These are phyloP conservation scores for Penaeus chinensis DNA, from an alignment of 1,140 invertebrate genomes.

Conservation along the genomic window DNA sequence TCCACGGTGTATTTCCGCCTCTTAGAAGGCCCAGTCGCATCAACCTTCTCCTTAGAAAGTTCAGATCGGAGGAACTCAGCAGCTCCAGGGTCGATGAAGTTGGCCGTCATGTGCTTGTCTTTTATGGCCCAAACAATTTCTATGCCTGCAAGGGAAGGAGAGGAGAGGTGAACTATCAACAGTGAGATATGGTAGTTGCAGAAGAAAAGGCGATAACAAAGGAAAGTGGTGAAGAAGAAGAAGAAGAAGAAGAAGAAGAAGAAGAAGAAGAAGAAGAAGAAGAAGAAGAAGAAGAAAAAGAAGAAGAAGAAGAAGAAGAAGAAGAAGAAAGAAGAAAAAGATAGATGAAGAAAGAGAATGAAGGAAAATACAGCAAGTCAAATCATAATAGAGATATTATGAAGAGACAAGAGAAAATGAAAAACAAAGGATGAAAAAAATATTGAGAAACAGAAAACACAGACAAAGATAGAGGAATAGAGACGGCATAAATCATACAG, in stretches of 20 bases:
- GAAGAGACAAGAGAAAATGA: too few species aligned
- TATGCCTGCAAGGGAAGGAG: conserved; percentile 70
- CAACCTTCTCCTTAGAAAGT: conserved; percentile 66
- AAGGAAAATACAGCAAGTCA: too few species aligned
- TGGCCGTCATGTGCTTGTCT: conserved; percentile 90
- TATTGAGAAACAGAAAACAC: too few species aligned
- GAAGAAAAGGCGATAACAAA: neutral
- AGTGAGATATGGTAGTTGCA: neutral
- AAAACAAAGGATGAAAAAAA: too few species aligned
- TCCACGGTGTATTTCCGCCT: conserved; percentile 69
- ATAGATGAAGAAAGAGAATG: too few species aligned
- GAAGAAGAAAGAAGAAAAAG: neutral
- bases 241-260: neutral
- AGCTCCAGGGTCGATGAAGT: conserved; percentile 96
- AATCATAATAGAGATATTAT: too few species aligned
- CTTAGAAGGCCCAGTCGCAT: conserved; percentile 65
- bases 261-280: neutral
- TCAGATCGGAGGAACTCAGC: conserved; percentile 87
- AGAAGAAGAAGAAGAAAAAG: neutral
- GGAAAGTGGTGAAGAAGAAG: neutral
- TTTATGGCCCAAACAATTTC: conserved; percentile 94
- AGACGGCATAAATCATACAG: too few species aligned
- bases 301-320: neutral
- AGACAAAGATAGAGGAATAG: too few species aligned
- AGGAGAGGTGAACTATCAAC: neutral